Conservation (phyloP, 2,113 vertebrate genomes). For the Sander lucioperca region DNA sequence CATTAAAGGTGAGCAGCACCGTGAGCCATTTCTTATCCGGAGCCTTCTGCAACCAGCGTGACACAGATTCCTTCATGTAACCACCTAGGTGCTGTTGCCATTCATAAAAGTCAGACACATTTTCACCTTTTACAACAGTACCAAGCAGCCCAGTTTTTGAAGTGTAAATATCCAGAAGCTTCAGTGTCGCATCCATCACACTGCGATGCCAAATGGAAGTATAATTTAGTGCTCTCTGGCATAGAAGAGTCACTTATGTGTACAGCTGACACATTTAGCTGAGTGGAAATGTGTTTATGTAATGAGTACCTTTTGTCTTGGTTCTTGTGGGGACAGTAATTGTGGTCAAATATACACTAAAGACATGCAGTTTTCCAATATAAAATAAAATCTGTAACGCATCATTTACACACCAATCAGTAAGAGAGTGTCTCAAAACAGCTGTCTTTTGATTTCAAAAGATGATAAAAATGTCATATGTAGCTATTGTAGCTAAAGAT, state of each 20-base stretch:
- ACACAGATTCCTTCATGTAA: neutral
- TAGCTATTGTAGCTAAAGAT: neutral
- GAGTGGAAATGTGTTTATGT: neutral
- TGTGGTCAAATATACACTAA: slow-evolving; percentile 7
- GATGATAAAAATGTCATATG: neutral
- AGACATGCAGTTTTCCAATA: neutral
- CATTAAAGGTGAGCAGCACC: slow-evolving; percentile 88
- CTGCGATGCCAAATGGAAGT: neutral
- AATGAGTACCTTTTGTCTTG: neutral
- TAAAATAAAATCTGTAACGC: neutral
- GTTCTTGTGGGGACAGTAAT: neutral
- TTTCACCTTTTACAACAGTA: slow-evolving; percentile 6
- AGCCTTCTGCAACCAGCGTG: neutral
- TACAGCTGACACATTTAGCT: neutral
- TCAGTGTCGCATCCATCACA: neutral
- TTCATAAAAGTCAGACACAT: slow-evolving; percentile 16
- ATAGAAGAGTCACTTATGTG: slow-evolving; percentile 1
- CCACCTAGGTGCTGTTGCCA: neutral
- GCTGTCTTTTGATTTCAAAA: neutral
- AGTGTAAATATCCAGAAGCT: slow-evolving; percentile 12
- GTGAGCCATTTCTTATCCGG: neutral
- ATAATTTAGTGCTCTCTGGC: slow-evolving; percentile 15
- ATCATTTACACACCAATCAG: neutral
- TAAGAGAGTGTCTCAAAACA: neutral
- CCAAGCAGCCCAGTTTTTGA: neutral